Evolutionary conservation across 2,113 vertebrate genomes (phyloP).

Genomic region (Dicentrarchus labrax): DNA sequence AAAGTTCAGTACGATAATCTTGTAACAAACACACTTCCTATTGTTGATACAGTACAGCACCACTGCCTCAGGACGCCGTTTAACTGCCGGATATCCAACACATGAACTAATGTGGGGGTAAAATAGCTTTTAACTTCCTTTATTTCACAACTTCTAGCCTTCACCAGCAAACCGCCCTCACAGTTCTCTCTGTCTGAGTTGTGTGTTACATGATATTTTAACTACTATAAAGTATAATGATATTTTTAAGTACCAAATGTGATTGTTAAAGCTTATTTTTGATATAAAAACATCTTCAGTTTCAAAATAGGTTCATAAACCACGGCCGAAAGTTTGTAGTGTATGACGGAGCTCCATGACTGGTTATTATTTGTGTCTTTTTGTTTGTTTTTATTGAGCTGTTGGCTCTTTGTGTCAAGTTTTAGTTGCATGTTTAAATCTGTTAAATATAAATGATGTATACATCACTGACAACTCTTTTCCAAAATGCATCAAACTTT

Average conservation of each 20-base stretch:
- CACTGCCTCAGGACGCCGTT: neutral
- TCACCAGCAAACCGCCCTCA: neutral
- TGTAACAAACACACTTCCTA: neutral
- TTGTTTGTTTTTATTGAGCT: neutral
- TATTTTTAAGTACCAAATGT: neutral
- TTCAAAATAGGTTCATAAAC: neutral
- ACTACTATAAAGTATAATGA: neutral
- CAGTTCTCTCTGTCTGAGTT: neutral
- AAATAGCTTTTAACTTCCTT: neutral
- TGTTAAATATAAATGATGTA: neutral
- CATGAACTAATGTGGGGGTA: no score
- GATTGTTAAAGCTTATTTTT: slow-evolving; percentile 4
- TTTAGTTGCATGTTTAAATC: neutral
- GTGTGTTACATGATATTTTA: no score
- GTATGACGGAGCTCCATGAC: neutral
- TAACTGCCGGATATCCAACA: neutral
- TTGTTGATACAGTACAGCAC: neutral
- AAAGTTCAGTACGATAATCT: neutral
- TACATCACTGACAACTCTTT: neutral
- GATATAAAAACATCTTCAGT: neutral
- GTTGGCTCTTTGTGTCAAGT: neutral
- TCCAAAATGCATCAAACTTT: neutral
- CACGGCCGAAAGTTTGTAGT: neutral
- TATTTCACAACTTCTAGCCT: neutral
- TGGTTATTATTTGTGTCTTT: neutral